Evolutionary conservation across 1,140 invertebrate species (phyloP), one percentile per base, ranked within the genome.

Genomic region (Apis dorsata): DNA sequence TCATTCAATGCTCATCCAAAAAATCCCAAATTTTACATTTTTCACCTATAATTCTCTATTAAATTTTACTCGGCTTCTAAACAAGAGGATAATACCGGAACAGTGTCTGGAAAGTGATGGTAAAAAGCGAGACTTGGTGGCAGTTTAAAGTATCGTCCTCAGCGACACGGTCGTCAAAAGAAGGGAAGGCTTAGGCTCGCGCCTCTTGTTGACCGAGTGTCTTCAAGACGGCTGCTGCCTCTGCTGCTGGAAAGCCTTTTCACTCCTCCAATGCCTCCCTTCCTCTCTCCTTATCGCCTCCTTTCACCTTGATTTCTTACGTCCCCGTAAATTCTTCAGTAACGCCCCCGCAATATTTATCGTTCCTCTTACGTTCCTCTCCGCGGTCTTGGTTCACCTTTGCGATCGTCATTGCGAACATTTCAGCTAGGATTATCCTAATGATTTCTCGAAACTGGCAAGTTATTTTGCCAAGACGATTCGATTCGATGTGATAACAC

Each of bases 121-220:
- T 7, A 82, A 57, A 77, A 82, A 44, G 65, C 57, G 53, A 49
- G 63, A 82, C 73, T 34, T 60, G 57, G 57, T 63, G 60, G 55
- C 80, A 21, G 80, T 73, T 82, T 82, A 82, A 77, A 70, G 80
- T 70, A 82, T 62, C 80, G 80, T 68, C 73, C 21, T 62, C 34
- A 15, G n/a, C 57, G 34, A 75, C 79, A 17, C 57, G 57, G 59
- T 55, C 44, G 81, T 79, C 81, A 71, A 79, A 83, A 83, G 81
- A 79, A 72, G 60, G 59, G 76, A 65, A 44, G 34, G 34, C 34
- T 83, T 79, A 79, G 81, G 53, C 34, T 57, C 68, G 51, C 65
- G 68, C 53, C 68, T 76, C 81, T 65, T 83, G 81, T 83, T 83
- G 81, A 83, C 81, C 81, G 81, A 83, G 75, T 72, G 68, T 72